These are phyloP conservation scores for Eilema sororculum DNA, from an alignment of 2,888 invertebrate genomes.

Conservation along the genomic window DNA sequence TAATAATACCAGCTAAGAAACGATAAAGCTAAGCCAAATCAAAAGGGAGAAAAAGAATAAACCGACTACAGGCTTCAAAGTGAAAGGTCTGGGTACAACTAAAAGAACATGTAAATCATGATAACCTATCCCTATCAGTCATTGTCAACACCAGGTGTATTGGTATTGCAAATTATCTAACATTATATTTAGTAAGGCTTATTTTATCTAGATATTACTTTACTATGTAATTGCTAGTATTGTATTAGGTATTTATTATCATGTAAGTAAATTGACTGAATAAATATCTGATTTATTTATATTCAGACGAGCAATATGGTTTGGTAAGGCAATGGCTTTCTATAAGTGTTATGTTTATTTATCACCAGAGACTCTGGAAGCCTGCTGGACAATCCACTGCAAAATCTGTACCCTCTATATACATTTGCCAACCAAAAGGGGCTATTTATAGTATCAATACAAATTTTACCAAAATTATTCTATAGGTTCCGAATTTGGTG, in stretches of 20 bases:
- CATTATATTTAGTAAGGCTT: not conserved
- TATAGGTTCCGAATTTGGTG: too few species aligned
- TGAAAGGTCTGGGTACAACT: too few species aligned
- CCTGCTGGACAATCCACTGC: too few species aligned
- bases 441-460: not conserved
- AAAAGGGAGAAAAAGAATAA: not conserved
- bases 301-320: not conserved
- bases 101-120: not conserved
- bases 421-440: not conserved
- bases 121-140: not conserved
- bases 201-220: not conserved
- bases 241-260: not conserved
- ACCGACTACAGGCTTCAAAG: too few species aligned
- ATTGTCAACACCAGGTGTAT: not conserved
- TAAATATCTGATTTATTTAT: not conserved
- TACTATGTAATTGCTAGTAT: not conserved
- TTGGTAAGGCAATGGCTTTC: not conserved
- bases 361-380: not conserved
- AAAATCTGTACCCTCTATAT: not conserved
- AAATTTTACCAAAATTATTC: not conserved
- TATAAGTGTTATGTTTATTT: not conserved
- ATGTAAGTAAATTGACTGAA: not conserved
- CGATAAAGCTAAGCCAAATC: not conserved
- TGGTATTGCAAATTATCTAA: not conserved
- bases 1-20: too few species aligned